Evolutionary conservation across 2,888 invertebrate genomes (phyloP).

Genomic region (Matsumyia berberina): DNA sequence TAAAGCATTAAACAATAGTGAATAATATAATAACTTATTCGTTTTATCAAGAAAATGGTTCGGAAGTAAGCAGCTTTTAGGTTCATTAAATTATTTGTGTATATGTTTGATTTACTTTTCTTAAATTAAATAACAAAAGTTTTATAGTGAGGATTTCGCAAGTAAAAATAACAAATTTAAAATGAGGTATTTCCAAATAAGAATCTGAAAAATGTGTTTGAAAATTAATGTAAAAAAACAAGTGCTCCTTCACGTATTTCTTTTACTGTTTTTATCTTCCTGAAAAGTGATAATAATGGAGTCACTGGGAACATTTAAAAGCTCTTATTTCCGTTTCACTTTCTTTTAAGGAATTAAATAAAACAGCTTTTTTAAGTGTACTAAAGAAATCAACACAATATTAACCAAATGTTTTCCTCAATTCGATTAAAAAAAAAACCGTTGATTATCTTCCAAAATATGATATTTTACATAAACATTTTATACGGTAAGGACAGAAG

Average conservation of each 20-base stretch:
- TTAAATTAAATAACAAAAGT: neutral
- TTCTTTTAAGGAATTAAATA: constrained; percentile 20
- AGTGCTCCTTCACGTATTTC: neutral
- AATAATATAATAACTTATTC: constrained; percentile 55
- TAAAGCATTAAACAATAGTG: constrained; percentile 27
- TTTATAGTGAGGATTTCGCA: neutral
- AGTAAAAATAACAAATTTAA: neutral
- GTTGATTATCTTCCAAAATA: constrained; percentile 50
- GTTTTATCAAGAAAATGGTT: constrained; percentile 50
- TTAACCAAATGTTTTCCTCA: constrained; percentile 53
- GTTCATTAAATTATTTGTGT: constrained; percentile 22
- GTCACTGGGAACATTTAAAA: neutral
- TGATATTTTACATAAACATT: constrained; percentile 42
- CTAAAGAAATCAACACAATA: constrained; percentile 74
- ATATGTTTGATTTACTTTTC: neutral
- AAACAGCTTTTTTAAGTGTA: constrained; percentile 34
- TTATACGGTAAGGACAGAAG: constrained; percentile 12
- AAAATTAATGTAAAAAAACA: neutral
- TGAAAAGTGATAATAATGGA: neutral
- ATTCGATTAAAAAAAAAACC: constrained; percentile 48
- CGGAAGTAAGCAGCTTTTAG: constrained; percentile 52
- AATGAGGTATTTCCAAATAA: neutral
- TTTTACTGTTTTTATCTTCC: neutral
- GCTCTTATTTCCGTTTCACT: constrained; percentile 47
- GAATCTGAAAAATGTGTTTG: neutral